Base-by-base conservation (phyloP, 2,888 invertebrate species). In the Hirtodrosophila alboralis region DNA sequence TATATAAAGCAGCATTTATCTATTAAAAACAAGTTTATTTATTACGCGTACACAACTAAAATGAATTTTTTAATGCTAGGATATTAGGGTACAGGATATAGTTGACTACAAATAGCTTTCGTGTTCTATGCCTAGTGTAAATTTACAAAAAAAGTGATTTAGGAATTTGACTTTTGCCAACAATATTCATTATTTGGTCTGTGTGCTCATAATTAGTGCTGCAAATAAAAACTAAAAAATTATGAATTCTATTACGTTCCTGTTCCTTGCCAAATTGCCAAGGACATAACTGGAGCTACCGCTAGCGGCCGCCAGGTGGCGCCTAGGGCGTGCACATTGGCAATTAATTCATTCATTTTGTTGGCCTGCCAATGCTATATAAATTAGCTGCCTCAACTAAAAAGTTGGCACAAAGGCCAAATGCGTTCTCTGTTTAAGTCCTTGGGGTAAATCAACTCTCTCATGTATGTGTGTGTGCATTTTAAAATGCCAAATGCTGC, bases 341-440 rank as follows among this genome's bases (percentile, higher is more conserved):
- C 64, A 83, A 72, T 78, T 85, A 83, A 52, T 64, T 36, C 34
- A 28, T 34, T 41, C 48, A 48, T 45, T n/a, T 56, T 40, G 40
- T 13, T 66, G 27, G 56, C 48, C 51, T 58, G 60, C 44, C 58
- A 74, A 70, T 77, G 64, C 60, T 52, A 74, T 70, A 62, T 61
- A 77, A 65, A 84, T 84, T 74, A 84, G 54, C 45, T 57, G 54
- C 45, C 51, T 13, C n/a, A 41, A 31, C 45, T 54, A 43, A 66
- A 60, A 56, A 40, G 56, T 58, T 40, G 31, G 51, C 58, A 58
- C 58, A 62, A 70, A 62, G 47, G 57, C 41, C 34, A 61, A 72
- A 49, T 47, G 33, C 38, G 23, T 14, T 13, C 38, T 14, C 12
- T 40, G 33, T 38, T 7, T 1, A 0, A 26, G 45, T 57, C 58